Conservation (phyloP, 2,797 vertebrate genomes). For the Cryptoblepharus egeriae region DNA sequence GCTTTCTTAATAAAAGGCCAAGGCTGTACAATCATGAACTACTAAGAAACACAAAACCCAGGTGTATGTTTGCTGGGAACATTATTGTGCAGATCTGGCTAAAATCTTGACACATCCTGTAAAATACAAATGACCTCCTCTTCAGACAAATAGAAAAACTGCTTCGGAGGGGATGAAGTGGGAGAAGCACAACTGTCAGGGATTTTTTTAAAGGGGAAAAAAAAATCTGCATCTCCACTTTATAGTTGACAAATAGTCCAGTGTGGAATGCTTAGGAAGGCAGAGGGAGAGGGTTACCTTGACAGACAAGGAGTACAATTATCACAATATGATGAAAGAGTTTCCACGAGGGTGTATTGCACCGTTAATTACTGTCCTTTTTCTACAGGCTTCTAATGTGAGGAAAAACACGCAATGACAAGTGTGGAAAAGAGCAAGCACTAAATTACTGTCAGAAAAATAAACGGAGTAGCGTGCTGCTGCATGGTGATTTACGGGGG, state of each 20-base stretch:
- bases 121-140: slow-evolving; percentile 88
- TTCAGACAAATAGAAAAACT: slow-evolving; percentile 85
- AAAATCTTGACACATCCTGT: slow-evolving; percentile 85
- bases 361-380: slow-evolving; percentile 99
- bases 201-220: neutral
- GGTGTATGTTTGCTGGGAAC: slow-evolving; percentile 79
- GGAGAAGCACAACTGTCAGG: slow-evolving; percentile 72
- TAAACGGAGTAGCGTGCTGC: slow-evolving; percentile 93
- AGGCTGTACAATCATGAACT: slow-evolving; percentile 35
- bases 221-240: slow-evolving; percentile 72
- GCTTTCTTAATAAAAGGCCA: slow-evolving; percentile 22
- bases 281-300: slow-evolving; percentile 86
- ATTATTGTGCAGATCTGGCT: slow-evolving; percentile 81
- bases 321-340: slow-evolving; percentile 99
- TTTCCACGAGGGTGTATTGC: slow-evolving; percentile 86
- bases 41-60: slow-evolving; percentile 73
- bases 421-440: slow-evolving; percentile 99
- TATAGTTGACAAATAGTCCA: slow-evolving; percentile 92
- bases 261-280: slow-evolving; percentile 80
- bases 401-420: slow-evolving; percentile 99
- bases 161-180: slow-evolving; percentile 25
- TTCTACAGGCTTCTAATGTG: slow-evolving; percentile 98
- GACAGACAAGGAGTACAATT: slow-evolving; percentile 99
- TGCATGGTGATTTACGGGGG: slow-evolving; percentile 97
- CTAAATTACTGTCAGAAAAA: slow-evolving; percentile 99